Conservation (phyloP, 2,888 invertebrate species). For the Aspidiotus destructor region DNA sequence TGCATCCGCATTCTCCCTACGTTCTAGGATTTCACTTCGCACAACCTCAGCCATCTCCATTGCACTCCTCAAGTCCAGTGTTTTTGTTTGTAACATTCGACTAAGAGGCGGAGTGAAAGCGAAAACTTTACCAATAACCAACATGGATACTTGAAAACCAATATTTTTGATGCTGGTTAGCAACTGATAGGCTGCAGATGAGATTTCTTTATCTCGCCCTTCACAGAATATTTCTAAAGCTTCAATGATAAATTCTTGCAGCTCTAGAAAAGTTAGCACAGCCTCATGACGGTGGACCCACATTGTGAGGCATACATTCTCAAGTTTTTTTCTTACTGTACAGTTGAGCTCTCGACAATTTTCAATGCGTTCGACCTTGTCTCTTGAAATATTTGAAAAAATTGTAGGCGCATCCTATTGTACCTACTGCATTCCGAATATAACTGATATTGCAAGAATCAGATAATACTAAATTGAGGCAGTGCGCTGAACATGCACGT, state of each 20-base stretch:
- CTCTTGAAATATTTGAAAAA: conserved; percentile 27
- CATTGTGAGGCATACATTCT: conserved; percentile 8
- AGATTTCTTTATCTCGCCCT: conserved; percentile 6
- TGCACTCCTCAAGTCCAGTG: not conserved
- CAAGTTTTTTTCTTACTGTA: conserved; percentile 19
- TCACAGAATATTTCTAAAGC: conserved; percentile 16
- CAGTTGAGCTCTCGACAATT: not conserved
- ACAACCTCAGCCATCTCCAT: not conserved
- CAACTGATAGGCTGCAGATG: conserved; percentile 15
- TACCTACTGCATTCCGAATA: conserved; percentile 19
- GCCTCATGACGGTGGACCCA: conserved; percentile 19
- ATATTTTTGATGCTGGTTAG: conserved; percentile 5
- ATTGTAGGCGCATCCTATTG: conserved; percentile 16
- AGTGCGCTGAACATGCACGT: conserved; percentile 18
- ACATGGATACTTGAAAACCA: conserved; percentile 9
- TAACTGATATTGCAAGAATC: not conserved
- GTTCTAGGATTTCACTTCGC: not conserved
- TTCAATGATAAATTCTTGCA: conserved; percentile 1
- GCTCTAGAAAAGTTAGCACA: conserved; percentile 8
- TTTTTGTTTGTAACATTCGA: conserved; percentile 10
- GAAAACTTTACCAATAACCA: not conserved
- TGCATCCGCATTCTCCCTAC: not conserved
- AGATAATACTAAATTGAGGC: conserved; percentile 16
- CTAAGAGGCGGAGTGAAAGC: conserved; percentile 3
- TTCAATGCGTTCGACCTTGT: not conserved